Base-by-base conservation (phyloP, 2,797 vertebrate species). In the Silurus lanzhouensis region DNA sequence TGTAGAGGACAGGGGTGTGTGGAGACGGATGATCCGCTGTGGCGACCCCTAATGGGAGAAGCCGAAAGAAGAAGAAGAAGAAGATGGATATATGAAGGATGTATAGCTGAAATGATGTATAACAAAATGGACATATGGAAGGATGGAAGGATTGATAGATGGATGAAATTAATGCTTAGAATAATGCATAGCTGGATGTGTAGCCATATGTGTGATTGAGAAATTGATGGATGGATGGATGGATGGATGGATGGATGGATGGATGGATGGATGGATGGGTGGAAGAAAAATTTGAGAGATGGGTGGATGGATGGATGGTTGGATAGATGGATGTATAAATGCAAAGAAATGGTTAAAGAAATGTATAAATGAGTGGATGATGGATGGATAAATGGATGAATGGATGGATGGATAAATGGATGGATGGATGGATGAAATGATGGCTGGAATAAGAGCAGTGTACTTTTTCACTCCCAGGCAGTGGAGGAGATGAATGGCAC, bases 401-500 rank as follows among this genome's bases (percentile, higher is more conserved):
- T 57, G 15, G 8, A 74, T 48, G 46, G 6, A 72, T 25, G 46
- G 0, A 72, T 48, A 13, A 15, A 79, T 20, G 13, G 66, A 78
- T 78, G 17, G 10, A n/a, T 19, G 20, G n/a, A 85, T 74, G 25
- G 60, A 81, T 81, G 70, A 9, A 71, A 71, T 68, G 19, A 64
- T 25, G 0, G 60, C 9, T 85, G 85, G 81, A 85, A 72, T 27
- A 17, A 60, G 22, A 19, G 17, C 63, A 64, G 20, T n/a, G 13
- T 84, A 74, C 81, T 91, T 15, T 14, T 52, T 17, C 46, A 6
- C 1, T 88, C 63, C 78, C 90, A 99, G 98, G 98, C 98, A 5
- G 98, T 99, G 75, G 97, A 99, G 93, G 98, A 99, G 83, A 98
- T 99, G 97, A 99, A 99, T 0, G 98, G 98, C 67, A 97, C 96